Conservation (phyloP, 2,888 invertebrate species). For the Endotricha flammealis region DNA sequence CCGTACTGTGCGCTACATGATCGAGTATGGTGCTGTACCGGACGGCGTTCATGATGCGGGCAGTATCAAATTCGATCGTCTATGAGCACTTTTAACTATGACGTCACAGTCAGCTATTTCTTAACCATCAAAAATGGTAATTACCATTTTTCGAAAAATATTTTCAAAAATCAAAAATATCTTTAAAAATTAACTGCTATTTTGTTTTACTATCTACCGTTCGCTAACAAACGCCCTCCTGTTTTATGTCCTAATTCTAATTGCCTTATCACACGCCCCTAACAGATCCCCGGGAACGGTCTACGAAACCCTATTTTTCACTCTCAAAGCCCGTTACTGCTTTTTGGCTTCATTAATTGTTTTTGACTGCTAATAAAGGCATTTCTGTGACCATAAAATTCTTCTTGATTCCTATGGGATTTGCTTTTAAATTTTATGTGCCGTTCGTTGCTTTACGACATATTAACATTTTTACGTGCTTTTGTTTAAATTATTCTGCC, state of each 20-base stretch:
- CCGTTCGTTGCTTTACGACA: slow-evolving; percentile 11
- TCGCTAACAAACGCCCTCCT: slow-evolving; percentile 63
- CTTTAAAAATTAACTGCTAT: too few relatives aligned
- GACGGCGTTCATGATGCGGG: too few relatives aligned
- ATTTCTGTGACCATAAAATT: slow-evolving; percentile 15
- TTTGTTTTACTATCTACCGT: slow-evolving; percentile 24
- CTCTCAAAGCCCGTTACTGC: slow-evolving; percentile 43
- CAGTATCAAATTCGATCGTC: too few relatives aligned
- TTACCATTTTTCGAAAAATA: too few relatives aligned
- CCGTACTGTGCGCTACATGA: too few relatives aligned
- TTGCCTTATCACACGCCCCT: slow-evolving; percentile 55
- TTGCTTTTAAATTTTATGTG: slow-evolving; percentile 21
- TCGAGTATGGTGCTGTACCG: too few relatives aligned
- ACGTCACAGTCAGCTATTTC: too few relatives aligned
- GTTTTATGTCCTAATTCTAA: slow-evolving; percentile 62
- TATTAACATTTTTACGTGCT: background rate
- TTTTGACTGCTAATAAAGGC: slow-evolving; percentile 36
- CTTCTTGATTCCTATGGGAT: slow-evolving; percentile 10
- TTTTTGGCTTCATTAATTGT: slow-evolving; percentile 44
- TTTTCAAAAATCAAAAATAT: slow-evolving; percentile 1
- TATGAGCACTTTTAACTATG: too few relatives aligned
- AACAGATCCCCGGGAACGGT: slow-evolving; percentile 40
- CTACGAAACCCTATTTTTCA: slow-evolving; percentile 46
- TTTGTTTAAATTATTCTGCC: background rate
- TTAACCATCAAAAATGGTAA: too few relatives aligned